Evolutionary conservation across 1,140 invertebrate species (phyloP).

Genomic region (Zaprionus inermis): DNA sequence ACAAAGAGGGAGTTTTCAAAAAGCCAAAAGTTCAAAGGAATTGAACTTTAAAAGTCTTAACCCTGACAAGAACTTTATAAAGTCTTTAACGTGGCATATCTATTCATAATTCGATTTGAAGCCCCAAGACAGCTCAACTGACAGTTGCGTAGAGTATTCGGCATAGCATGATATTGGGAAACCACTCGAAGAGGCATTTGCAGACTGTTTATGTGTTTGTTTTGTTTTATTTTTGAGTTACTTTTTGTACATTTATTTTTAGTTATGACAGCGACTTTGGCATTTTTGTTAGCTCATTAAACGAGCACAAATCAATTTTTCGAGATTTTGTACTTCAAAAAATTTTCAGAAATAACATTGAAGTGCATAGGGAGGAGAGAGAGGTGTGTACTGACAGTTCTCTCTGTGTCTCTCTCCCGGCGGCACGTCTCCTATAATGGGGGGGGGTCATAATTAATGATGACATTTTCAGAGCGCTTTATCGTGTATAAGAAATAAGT

Average conservation of each 20-base stretch:
- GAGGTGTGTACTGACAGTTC: neutral
- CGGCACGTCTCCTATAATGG: constrained; percentile 34
- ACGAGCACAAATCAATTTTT: constrained; percentile 40
- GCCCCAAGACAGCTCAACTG: neutral
- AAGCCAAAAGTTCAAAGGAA: neutral
- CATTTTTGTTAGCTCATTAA: constrained; percentile 34
- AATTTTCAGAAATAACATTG: constrained; percentile 14
- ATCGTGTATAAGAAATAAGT: constrained; percentile 47
- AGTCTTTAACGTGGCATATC: neutral
- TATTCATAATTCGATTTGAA: neutral
- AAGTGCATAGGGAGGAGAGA: constrained; percentile 9
- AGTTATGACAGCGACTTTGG: constrained; percentile 36
- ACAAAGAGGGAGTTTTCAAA: neutral
- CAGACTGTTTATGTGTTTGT: constrained; percentile 10
- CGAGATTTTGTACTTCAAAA: constrained; percentile 13
- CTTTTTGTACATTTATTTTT: constrained; percentile 18
- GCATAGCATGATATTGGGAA: neutral
- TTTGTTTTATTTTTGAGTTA: constrained; percentile 1
- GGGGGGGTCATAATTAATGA: constrained; percentile 68
- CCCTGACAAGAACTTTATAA: neutral
- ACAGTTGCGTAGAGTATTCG: constrained; percentile 22
- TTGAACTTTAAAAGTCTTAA: neutral
- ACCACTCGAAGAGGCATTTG: constrained; percentile 15
- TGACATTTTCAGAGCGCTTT: constrained; percentile 58
- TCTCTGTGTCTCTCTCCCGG: neutral